Conservation (phyloP, 2,888 invertebrate species). For the Agriopis marginaria region DNA sequence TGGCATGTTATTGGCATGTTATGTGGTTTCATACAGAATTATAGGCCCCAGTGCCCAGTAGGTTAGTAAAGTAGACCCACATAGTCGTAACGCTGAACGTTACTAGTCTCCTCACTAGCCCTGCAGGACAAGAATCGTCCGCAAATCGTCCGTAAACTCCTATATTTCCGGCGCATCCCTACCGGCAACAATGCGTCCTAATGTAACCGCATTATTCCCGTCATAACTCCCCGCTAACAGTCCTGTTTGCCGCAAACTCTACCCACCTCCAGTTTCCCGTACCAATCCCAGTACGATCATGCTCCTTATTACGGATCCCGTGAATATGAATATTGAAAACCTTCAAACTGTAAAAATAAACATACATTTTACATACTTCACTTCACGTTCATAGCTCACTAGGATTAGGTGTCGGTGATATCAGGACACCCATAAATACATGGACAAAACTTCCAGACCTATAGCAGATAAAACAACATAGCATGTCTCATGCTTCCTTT, state of each 20-base stretch:
- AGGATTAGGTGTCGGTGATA: no score
- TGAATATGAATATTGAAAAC: not conserved
- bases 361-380: no score
- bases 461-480: no score
- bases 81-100: not conserved
- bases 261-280: not conserved
- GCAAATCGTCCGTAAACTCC: not conserved
- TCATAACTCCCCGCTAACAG: slow-evolving; percentile 19
- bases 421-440: no score
- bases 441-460: no score
- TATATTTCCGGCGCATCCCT: not conserved
- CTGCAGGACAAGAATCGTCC: not conserved
- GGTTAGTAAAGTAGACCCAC: not conserved
- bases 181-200: slow-evolving; percentile 6
- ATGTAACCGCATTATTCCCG: slow-evolving; percentile 16
- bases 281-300: not conserved
- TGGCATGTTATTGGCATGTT: no score
- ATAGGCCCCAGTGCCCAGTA: no score
- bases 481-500: no score
- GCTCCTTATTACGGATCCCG: no score
- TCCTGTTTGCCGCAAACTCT: slow-evolving; percentile 14
- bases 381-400: no score
- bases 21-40: no score
- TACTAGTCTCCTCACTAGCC: not conserved
- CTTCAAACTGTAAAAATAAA: no score